Percentiles rank a stretch among this genome's conserved stretches.
Conservation (phyloP, 2,113 vertebrate species). For the Ctenodactylus gundi region DNA sequence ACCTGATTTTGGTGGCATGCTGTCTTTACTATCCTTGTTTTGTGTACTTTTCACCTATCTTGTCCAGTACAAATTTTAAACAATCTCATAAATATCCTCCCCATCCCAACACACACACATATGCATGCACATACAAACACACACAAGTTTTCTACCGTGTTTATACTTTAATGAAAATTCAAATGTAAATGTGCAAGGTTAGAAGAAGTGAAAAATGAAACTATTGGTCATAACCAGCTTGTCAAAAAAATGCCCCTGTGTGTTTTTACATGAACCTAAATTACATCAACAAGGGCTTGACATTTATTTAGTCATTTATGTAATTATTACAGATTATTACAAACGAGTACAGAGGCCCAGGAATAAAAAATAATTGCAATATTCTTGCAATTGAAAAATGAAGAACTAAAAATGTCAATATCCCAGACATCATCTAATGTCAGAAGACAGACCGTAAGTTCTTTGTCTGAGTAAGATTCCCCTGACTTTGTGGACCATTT, state of each 20-base stretch:
- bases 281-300: not conserved
- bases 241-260: constrained; percentile 36
- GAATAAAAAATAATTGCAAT: constrained; percentile 28
- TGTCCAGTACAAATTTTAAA: not conserved
- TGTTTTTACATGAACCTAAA: constrained; percentile 51
- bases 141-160: not conserved
- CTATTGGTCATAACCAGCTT: constrained; percentile 14
- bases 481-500: not conserved
- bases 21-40: not conserved
- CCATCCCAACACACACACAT: not conserved
- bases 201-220: constrained; percentile 20
- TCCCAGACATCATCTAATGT: not conserved
- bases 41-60: not conserved
- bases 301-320: constrained; percentile 38
- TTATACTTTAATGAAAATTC: constrained; percentile 21
- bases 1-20: not conserved
- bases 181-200: not conserved
- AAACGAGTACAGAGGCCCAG: not conserved
- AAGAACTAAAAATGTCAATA: constrained; percentile 49
- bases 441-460: constrained; percentile 9
- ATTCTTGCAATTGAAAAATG: constrained; percentile 41
- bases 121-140: not conserved
- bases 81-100: not conserved
- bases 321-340: constrained; percentile 25
- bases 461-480: not conserved